Evolutionary conservation across 2,797 vertebrate species (phyloP).

Genomic region (Artibeus jamaicensis): DNA sequence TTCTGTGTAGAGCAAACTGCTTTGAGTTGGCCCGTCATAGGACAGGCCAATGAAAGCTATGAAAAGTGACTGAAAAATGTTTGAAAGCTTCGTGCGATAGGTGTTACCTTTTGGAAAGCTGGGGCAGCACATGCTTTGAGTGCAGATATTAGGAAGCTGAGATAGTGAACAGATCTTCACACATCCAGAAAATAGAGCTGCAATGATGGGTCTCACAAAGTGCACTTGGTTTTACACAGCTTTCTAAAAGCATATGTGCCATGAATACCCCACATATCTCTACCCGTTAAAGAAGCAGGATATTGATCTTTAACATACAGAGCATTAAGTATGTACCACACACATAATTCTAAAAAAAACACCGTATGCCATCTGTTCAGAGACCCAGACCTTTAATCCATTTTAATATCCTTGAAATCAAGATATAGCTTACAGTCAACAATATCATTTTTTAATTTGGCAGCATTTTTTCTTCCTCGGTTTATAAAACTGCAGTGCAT

Average conservation of each 20-base stretch:
- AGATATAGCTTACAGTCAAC: neutral
- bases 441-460: neutral
- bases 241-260: neutral
- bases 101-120: constrained; percentile 4
- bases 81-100: neutral
- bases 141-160: neutral
- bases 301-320: neutral
- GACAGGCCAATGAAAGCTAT: neutral
- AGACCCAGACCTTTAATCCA: neutral
- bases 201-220: neutral
- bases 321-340: neutral
- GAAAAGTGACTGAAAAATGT: neutral
- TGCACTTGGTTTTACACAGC: neutral
- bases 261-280: neutral
- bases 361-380: neutral
- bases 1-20: neutral
- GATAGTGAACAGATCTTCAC: neutral
- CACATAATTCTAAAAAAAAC: constrained; percentile 1
- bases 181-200: neutral
- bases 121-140: neutral
- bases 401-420: neutral
- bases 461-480: neutral
- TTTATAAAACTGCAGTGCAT: neutral
- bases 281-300: neutral
- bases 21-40: neutral